phyloP scores from a whole-genome alignment of 2,797 vertebrate species.

The Spheniscus humboldti region DNA sequence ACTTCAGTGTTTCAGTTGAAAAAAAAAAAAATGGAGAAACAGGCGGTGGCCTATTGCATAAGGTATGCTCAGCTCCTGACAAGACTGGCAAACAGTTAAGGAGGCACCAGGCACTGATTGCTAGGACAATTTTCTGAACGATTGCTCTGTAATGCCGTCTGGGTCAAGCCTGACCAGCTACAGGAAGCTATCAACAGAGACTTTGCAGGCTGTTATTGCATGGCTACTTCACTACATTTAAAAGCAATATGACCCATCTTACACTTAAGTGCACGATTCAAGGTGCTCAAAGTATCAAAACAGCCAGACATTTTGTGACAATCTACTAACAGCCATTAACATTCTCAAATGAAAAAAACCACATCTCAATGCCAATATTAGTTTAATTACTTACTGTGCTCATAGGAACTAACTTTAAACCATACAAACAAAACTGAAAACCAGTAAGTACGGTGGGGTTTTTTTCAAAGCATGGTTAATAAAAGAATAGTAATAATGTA shows the following conservation, averaged over 20 bases:
- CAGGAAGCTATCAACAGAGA: background rate
- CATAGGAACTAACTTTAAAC: conserved; percentile 7
- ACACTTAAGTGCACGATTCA: background rate
- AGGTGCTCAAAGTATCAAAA: background rate
- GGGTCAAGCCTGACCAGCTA: background rate
- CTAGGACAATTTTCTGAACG: background rate
- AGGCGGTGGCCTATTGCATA: background rate
- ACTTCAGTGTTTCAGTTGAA: background rate
- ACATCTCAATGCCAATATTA: background rate
- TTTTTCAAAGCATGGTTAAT: conserved; percentile 21
- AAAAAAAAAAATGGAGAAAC: background rate
- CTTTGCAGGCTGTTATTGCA: background rate
- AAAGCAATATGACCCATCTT: background rate
- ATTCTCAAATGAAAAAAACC: background rate
- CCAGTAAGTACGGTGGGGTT: background rate
- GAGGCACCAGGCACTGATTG: background rate
- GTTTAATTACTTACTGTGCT: conserved; percentile 37
- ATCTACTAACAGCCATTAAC: background rate
- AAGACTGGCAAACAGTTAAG: background rate
- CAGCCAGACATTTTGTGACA: background rate
- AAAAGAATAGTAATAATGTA: conserved; percentile 48
- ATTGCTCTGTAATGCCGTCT: background rate
- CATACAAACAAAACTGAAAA: conserved; percentile 9
- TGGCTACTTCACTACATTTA: background rate
- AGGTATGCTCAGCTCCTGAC: background rate